phyloP scores from a whole-genome alignment of 2,888 invertebrate genomes.

The Eucera pruinosa region DNA sequence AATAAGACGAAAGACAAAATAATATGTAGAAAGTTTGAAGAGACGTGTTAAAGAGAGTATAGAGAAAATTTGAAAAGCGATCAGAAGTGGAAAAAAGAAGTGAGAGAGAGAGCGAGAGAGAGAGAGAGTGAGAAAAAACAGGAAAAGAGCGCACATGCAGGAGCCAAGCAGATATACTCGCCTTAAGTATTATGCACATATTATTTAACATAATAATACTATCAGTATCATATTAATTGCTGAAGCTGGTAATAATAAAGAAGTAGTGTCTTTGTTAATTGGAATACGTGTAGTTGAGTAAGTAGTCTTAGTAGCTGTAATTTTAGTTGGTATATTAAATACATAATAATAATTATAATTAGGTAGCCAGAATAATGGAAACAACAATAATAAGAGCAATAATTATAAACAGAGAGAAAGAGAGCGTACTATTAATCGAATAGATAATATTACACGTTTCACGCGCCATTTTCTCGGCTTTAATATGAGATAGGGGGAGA shows the following conservation, averaged over 20 bases:
- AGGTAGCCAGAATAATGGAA: conserved; percentile 29
- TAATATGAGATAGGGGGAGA: neutral
- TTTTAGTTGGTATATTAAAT: conserved; percentile 38
- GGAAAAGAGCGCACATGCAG: conserved; percentile 76
- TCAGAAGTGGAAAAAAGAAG: neutral
- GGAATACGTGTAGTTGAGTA: conserved; percentile 24
- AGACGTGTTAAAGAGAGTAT: conserved; percentile 27
- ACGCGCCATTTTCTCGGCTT: conserved; percentile 36
- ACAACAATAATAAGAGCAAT: conserved; percentile 45
- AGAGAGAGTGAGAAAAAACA: conserved; percentile 46
- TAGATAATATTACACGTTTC: conserved; percentile 36
- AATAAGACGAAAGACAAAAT: conserved; percentile 53
- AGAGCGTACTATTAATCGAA: conserved; percentile 47
- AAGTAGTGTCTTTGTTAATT: conserved; percentile 28
- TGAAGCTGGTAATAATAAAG: conserved; percentile 41
- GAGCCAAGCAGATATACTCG: conserved; percentile 78
- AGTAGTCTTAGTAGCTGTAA: conserved; percentile 49
- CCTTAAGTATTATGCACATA: conserved; percentile 73
- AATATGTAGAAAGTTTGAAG: conserved; percentile 53
- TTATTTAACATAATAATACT: conserved; percentile 45
- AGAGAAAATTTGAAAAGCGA: conserved; percentile 3
- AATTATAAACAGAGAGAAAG: conserved; percentile 43
- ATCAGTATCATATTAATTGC: conserved; percentile 49
- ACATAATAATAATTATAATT: conserved; percentile 34
- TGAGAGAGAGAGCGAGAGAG: conserved; percentile 14